phyloP scores from a whole-genome alignment of 2,113 vertebrate genomes.

The Forbesichthys papilliferus region DNA sequence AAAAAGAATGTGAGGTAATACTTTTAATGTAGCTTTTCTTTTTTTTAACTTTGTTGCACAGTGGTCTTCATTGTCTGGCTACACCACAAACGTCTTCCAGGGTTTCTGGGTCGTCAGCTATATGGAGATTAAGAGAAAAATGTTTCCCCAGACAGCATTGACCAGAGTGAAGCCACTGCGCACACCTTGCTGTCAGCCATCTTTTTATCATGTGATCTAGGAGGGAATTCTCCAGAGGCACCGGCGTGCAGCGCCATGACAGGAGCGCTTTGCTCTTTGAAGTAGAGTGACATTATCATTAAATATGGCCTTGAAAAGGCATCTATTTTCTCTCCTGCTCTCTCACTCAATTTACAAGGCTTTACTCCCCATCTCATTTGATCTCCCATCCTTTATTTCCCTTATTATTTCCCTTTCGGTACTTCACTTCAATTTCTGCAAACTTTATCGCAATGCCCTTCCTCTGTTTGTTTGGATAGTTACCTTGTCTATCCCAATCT shows the following conservation, averaged over 20 bases:
- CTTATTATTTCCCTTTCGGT: constrained; percentile 39
- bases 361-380: constrained; percentile 47
- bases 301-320: constrained; percentile 76
- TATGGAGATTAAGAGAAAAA: constrained; percentile 49
- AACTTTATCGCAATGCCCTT: neutral
- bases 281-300: constrained; percentile 80
- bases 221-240: constrained; percentile 69
- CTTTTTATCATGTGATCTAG: constrained; percentile 74
- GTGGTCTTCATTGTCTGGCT: neutral
- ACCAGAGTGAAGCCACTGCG: constrained; percentile 27
- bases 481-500: no score
- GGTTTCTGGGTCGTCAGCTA: constrained; percentile 32
- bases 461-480: neutral
- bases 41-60: neutral
- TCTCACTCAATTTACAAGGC: constrained; percentile 49
- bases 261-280: constrained; percentile 77
- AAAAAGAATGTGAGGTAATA: no score
- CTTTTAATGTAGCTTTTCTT: neutral
- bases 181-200: constrained; percentile 53
- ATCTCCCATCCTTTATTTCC: constrained; percentile 41
- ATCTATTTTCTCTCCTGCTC: constrained; percentile 49
- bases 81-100: neutral
- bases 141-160: constrained; percentile 38
- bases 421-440: constrained; percentile 2
- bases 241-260: constrained; percentile 64